Percentiles rank a stretch among this genome's conserved stretches.
Evolutionary conservation across 2,113 vertebrate genomes (phyloP).

Genomic region (Ammodytes dubius): DNA sequence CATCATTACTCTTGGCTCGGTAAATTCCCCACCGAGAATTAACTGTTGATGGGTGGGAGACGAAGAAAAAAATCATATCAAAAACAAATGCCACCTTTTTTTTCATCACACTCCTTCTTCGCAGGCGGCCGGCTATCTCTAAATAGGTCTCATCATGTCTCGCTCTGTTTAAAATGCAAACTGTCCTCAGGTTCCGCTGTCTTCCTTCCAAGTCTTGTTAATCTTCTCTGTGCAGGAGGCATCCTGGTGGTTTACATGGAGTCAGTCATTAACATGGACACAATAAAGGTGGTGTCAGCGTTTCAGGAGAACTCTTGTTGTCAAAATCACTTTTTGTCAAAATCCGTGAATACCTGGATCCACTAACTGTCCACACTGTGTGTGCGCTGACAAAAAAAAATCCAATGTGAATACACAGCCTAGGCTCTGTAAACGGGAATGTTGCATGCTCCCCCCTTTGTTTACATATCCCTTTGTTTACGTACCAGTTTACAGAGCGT

Average conservation of each 20-base stretch:
- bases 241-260: constrained; percentile 16
- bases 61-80: constrained; percentile 30
- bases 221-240: constrained; percentile 17
- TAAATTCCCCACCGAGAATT: constrained; percentile 52
- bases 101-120: constrained; percentile 30
- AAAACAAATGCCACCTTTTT: constrained; percentile 52
- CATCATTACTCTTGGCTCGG: constrained; percentile 37
- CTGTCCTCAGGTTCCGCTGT: constrained; percentile 59
- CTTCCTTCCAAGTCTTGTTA: constrained; percentile 54
- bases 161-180: constrained; percentile 53
- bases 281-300: background rate
- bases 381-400: too few relatives aligned
- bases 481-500: too few relatives aligned
- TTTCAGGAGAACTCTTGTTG: too few relatives aligned
- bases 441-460: too few relatives aligned
- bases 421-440: too few relatives aligned
- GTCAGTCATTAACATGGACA: constrained; percentile 45
- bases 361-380: too few relatives aligned
- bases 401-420: too few relatives aligned
- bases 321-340: too few relatives aligned
- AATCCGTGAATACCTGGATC: too few relatives aligned
- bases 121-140: constrained; percentile 53
- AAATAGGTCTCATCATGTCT: constrained; percentile 66
- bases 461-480: too few relatives aligned
- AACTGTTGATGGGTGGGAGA: constrained; percentile 39